phyloP scores from a whole-genome alignment of 2,888 invertebrate species.

The Chloroclysta siterata region DNA sequence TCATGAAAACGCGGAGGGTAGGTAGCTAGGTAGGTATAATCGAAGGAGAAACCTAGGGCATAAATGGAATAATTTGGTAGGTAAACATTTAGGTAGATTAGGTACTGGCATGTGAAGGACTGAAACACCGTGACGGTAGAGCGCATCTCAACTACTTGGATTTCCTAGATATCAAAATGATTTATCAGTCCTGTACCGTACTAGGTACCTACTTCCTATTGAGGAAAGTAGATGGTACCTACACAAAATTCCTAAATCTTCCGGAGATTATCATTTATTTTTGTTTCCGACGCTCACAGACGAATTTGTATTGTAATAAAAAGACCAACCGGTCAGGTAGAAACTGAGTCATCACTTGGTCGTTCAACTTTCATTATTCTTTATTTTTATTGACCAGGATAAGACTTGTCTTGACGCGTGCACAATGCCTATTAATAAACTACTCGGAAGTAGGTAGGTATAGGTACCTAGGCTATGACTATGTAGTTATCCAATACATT shows the following conservation, averaged over 20 bases:
- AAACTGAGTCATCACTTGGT: conserved; percentile 77
- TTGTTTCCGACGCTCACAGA: conserved; percentile 63
- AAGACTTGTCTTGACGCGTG: conserved; percentile 55
- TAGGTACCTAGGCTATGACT: conserved; percentile 1
- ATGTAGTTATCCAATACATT: neutral
- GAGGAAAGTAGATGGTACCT: neutral
- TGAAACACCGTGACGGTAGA: neutral
- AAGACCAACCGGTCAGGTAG: conserved; percentile 68
- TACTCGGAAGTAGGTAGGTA: conserved; percentile 11
- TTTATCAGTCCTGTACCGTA: neutral
- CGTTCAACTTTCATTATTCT: conserved; percentile 80
- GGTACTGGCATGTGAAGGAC: neutral
- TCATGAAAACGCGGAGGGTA: too few species aligned
- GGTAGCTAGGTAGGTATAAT: too few species aligned
- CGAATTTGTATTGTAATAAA: conserved; percentile 57
- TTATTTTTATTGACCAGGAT: conserved; percentile 69
- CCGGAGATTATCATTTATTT: conserved; percentile 58
- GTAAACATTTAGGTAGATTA: too few species aligned
- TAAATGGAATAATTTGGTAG: neutral
- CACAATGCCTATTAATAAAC: conserved; percentile 21
- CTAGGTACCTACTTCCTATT: too few species aligned
- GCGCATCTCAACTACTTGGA: neutral
- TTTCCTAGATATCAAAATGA: neutral
- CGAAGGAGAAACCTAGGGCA: neutral
- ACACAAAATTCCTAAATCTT: conserved; percentile 16